A percentile compares a stretch with the other conserved stretches of the same genome.
These are phyloP conservation scores for Daboia siamensis DNA, from an alignment of 2,113 vertebrate species.

Conservation along the genomic window DNA sequence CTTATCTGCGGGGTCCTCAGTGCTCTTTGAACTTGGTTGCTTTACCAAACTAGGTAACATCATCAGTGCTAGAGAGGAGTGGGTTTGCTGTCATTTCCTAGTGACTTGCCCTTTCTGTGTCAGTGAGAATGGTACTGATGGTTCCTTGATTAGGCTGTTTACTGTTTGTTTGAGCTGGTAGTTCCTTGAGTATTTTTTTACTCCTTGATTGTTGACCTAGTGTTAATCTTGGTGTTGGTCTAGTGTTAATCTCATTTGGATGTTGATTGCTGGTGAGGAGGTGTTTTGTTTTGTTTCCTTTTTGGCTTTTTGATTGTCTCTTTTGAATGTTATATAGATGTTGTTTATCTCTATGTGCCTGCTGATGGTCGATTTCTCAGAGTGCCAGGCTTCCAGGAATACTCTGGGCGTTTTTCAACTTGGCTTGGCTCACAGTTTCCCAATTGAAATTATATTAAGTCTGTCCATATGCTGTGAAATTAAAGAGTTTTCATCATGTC, in stretches of 20 bases:
- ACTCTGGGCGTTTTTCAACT: background rate
- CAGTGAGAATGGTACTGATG: background rate
- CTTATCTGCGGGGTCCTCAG: background rate
- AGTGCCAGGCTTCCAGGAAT: background rate
- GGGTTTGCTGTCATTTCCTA: background rate
- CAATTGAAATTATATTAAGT: background rate
- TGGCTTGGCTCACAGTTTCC: background rate
- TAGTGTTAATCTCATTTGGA: background rate
- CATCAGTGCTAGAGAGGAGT: background rate
- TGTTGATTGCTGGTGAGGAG: background rate
- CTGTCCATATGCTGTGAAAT: background rate
- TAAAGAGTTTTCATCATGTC: background rate
- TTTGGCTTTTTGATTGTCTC: background rate
- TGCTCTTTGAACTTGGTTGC: background rate
- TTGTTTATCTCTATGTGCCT: background rate
- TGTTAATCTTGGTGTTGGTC: background rate
- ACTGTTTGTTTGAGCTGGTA: background rate
- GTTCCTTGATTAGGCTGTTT: background rate
- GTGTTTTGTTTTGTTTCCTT: background rate
- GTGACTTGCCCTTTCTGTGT: background rate
- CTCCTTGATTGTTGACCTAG: background rate
- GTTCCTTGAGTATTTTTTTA: background rate
- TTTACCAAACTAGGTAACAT: background rate
- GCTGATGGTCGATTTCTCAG: background rate
- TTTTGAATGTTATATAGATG: background rate